phyloP scores from a whole-genome alignment of 1,140 invertebrate species.

The Rhagoletis zephyria region DNA sequence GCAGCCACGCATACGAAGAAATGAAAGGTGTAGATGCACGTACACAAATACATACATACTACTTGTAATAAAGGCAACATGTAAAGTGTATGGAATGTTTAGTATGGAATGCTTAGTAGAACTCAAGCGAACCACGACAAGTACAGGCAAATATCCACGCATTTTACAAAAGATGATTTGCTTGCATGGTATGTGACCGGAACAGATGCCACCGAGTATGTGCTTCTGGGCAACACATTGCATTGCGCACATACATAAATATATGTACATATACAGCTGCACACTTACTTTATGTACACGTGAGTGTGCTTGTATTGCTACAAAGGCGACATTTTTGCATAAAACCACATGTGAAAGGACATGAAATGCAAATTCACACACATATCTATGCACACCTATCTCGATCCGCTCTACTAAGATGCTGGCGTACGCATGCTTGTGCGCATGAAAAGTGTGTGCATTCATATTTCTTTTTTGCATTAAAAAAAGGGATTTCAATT shows the following conservation, averaged over 20 bases:
- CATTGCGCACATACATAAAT: background rate
- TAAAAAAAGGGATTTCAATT: constrained; percentile 12
- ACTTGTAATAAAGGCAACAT: background rate
- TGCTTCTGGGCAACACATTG: background rate
- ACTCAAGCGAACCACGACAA: background rate
- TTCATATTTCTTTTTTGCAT: constrained; percentile 10
- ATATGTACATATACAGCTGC: too few species aligned
- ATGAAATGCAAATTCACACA: background rate
- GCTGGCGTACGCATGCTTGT: too few species aligned
- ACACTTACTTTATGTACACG: too few species aligned
- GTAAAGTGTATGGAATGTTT: background rate
- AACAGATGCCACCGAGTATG: constrained; percentile 38
- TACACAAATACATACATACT: background rate
- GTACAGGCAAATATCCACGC: background rate
- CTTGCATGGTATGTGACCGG: constrained; percentile 4
- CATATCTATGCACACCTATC: background rate
- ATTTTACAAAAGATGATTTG: background rate
- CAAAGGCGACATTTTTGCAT: constrained; percentile 34
- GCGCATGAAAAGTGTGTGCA: background rate
- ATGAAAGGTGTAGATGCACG: background rate
- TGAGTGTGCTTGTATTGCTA: background rate
- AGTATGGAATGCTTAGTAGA: background rate
- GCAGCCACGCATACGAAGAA: background rate
- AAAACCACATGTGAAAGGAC: constrained; percentile 4
- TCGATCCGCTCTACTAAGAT: background rate